These are phyloP conservation scores for Drosophila birchii DNA, from an alignment of 2,888 invertebrate species.

Conservation along the genomic window DNA sequence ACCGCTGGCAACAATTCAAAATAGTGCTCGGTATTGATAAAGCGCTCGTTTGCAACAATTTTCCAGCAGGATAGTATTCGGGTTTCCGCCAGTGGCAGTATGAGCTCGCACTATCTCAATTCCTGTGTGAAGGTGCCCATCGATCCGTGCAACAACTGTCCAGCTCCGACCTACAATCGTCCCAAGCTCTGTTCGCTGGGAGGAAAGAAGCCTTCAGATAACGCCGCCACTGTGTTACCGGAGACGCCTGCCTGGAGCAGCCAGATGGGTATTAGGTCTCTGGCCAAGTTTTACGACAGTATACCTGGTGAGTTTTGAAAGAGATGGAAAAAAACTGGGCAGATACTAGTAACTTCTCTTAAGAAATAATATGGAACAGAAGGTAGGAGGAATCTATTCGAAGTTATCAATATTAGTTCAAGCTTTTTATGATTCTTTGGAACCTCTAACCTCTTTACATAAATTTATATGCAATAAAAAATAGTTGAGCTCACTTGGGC, in stretches of 20 bases:
- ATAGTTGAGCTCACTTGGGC: too few relatives aligned
- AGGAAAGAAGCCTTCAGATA: constrained; percentile 52
- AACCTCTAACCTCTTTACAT: not conserved
- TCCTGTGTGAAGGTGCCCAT: constrained; percentile 90
- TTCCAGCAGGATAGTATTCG: constrained; percentile 11
- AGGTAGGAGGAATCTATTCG: not conserved
- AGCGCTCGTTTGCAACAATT: constrained; percentile 51
- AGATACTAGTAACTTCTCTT: not conserved
- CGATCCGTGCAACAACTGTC: constrained; percentile 90
- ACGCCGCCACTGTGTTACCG: constrained; percentile 16
- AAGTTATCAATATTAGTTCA: not conserved
- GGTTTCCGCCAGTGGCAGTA: constrained; percentile 56
- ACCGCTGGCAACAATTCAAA: constrained; percentile 65
- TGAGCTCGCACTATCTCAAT: constrained; percentile 88
- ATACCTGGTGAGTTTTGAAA: constrained; percentile 86
- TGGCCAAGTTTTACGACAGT: constrained; percentile 90
- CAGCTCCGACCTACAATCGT: constrained; percentile 89
- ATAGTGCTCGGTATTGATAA: constrained; percentile 67
- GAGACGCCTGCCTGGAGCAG: constrained; percentile 51
- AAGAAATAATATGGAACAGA: not conserved
- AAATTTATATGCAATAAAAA: not conserved
- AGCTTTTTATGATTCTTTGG: not conserved
- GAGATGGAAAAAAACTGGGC: not conserved
- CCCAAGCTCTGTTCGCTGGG: constrained; percentile 78
- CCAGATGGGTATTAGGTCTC: constrained; percentile 86